Conservation (phyloP, 2,888 invertebrate genomes). For the Leptothorax acervorum region DNA sequence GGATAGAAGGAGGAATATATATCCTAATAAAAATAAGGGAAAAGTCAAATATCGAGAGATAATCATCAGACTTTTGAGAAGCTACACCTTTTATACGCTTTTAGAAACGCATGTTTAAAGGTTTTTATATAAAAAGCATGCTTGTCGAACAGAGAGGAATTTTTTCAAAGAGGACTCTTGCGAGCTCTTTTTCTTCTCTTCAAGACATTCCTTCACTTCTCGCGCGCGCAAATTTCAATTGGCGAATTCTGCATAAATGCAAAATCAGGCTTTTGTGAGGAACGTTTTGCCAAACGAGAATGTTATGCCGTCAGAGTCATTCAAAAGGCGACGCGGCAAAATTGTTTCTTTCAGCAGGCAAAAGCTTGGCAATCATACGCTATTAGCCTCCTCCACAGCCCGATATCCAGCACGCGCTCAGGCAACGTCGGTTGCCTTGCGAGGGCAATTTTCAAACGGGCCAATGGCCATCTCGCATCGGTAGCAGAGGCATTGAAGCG, state of each 20-base stretch:
- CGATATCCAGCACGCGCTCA: conserved; percentile 50
- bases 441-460: conserved; percentile 49
- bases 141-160: not conserved
- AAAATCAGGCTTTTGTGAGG: conserved; percentile 33
- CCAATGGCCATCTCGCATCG: conserved; percentile 40
- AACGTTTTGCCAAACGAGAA: conserved; percentile 45
- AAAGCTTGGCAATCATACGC: conserved; percentile 57
- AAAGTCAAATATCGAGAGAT: not conserved
- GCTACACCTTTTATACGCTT: not conserved
- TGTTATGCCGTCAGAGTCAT: conserved; percentile 45
- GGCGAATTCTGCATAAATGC: conserved; percentile 10
- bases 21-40: not conserved
- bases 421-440: conserved; percentile 43
- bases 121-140: not conserved
- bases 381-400: conserved; percentile 51
- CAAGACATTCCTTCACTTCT: not conserved
- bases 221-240: conserved; percentile 39
- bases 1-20: not conserved
- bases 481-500: conserved; percentile 33
- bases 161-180: conserved; percentile 1
- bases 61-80: not conserved
- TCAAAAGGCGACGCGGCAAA: conserved; percentile 31
- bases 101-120: not conserved
- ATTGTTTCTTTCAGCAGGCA: conserved; percentile 46
- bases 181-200: not conserved